Evolutionary conservation across 1,140 invertebrate species (phyloP).

Genomic region (Aricia agestis): DNA sequence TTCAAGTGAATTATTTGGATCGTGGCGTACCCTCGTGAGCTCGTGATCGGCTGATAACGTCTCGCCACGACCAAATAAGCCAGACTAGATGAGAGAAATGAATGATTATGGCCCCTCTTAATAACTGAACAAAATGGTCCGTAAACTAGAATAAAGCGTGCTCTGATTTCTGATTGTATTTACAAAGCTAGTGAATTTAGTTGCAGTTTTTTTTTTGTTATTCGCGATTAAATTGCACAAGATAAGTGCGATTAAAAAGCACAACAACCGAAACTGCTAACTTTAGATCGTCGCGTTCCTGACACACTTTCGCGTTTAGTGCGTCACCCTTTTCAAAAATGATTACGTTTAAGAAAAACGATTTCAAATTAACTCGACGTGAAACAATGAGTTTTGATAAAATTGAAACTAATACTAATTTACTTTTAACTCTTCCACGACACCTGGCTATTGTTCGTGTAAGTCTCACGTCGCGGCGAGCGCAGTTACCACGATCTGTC

Average conservation of each 20-base stretch:
- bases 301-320: neutral
- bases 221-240: too few species aligned
- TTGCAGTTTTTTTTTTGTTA: too few species aligned
- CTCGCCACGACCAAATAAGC: conserved; percentile 28
- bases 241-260: too few species aligned
- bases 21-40: conserved; percentile 27
- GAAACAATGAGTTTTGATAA: neutral
- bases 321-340: neutral
- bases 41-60: conserved; percentile 29
- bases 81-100: conserved; percentile 1
- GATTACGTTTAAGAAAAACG: neutral
- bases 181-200: too few species aligned
- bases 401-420: conserved; percentile 1
- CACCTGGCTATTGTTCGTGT: conserved; percentile 6
- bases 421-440: neutral
- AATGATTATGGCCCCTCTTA: neutral
- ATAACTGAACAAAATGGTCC: neutral
- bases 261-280: neutral
- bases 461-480: neutral
- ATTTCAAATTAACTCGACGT: conserved; percentile 1
- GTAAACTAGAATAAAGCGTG: neutral
- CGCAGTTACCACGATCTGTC: conserved; percentile 19
- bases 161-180: too few species aligned
- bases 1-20: conserved; percentile 25
- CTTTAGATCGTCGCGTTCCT: neutral